Percentiles rank a stretch among this genome's conserved stretches.
Evolutionary conservation across 2,888 invertebrate species (phyloP).

Genomic region (Epinotia nisella): DNA sequence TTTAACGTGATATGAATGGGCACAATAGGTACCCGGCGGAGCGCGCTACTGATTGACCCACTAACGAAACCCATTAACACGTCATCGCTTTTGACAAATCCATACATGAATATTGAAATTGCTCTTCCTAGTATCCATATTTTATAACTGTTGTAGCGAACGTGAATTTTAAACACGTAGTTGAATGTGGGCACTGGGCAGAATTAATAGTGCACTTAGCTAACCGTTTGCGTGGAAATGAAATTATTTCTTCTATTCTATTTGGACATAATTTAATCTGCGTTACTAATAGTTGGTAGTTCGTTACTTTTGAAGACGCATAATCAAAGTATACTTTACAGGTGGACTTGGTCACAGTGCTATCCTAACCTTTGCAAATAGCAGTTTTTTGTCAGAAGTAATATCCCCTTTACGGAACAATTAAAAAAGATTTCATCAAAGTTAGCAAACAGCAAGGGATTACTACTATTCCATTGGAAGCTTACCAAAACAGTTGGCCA

Average conservation of each 20-base stretch:
- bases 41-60: constrained; percentile 32
- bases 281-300: neutral
- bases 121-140: constrained; percentile 5
- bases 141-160: neutral
- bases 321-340: neutral
- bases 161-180: neutral
- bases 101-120: constrained; percentile 29
- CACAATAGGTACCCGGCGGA: constrained; percentile 30
- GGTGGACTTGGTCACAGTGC: neutral
- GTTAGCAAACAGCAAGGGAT: constrained; percentile 16
- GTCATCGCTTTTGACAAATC: constrained; percentile 32
- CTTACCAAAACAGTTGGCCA: constrained; percentile 32
- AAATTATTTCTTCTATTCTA: neutral
- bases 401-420: neutral
- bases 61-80: constrained; percentile 39
- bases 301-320: neutral
- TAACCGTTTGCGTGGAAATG: neutral
- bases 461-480: constrained; percentile 29
- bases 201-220: neutral
- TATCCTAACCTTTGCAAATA: neutral
- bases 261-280: neutral
- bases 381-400: neutral
- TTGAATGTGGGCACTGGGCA: neutral
- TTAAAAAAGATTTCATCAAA: neutral
- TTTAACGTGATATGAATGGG: constrained; percentile 25